Percentiles rank a stretch among this genome's conserved stretches.
Conservation (phyloP, 2,797 vertebrate genomes). For the Martes flavigula region DNA sequence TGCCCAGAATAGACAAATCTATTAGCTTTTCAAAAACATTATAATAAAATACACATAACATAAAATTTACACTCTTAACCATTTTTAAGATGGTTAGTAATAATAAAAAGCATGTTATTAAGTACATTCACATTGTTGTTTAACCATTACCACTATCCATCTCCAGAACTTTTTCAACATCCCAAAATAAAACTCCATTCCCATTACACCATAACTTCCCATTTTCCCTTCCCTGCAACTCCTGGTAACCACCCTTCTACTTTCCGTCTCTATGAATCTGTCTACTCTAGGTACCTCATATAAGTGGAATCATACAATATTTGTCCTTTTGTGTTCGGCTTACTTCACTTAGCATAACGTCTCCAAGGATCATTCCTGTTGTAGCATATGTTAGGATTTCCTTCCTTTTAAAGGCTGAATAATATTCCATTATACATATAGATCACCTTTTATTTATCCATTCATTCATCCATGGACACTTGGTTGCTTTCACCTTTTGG, state of each 20-base stretch:
- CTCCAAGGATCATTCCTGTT: not conserved
- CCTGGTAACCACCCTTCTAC: not conserved
- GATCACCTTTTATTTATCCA: not conserved
- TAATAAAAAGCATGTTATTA: not conserved
- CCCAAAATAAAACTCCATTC: not conserved
- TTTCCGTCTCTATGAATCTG: not conserved
- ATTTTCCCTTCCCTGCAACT: not conserved
- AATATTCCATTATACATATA: not conserved
- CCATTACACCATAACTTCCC: not conserved
- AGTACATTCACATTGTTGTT: not conserved
- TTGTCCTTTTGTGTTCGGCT: not conserved
- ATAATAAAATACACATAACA: not conserved
- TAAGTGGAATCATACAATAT: not conserved
- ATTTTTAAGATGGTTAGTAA: not conserved
- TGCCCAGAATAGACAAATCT: not conserved
- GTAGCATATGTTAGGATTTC: not conserved
- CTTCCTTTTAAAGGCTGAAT: not conserved
- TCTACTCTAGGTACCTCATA: not conserved
- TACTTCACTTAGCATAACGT: not conserved
- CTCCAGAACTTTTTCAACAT: not conserved
- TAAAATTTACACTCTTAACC: not conserved
- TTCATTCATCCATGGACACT: not conserved
- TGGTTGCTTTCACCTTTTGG: not conserved
- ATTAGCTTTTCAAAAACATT: not conserved
- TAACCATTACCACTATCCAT: too few relatives aligned